A percentile compares a stretch with the other conserved stretches of the same genome.
phyloP scores from a whole-genome alignment of 2,113 vertebrate genomes.

The Aspidoscelis tigris region DNA sequence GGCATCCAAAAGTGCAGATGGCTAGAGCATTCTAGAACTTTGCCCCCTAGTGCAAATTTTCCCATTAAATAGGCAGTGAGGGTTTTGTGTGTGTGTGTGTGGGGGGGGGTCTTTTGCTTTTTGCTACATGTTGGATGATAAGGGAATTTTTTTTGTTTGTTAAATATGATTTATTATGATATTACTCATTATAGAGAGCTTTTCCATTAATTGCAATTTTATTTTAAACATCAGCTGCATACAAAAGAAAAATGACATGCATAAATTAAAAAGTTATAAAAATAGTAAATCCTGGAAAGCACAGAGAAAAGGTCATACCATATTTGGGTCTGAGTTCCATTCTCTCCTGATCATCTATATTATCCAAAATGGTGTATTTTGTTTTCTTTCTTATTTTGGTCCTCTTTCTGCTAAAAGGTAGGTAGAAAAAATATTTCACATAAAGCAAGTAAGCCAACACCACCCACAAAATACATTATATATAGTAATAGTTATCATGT shows the following conservation, averaged over 20 bases:
- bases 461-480: neutral
- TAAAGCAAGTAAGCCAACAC: neutral
- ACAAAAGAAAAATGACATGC: neutral
- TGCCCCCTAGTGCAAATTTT: too few relatives aligned
- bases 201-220: neutral
- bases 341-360: slow-evolving; percentile 92
- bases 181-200: neutral
- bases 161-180: neutral
- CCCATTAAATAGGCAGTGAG: too few relatives aligned
- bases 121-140: too few relatives aligned
- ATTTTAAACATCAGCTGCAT: neutral
- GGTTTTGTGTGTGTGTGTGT: too few relatives aligned
- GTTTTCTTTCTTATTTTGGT: slow-evolving; percentile 89
- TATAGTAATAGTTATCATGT: too few relatives aligned
- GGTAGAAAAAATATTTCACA: neutral
- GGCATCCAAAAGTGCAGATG: too few relatives aligned
- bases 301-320: slow-evolving; percentile 68
- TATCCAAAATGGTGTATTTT: slow-evolving; percentile 89
- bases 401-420: slow-evolving; percentile 77
- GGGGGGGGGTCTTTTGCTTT: too few relatives aligned
- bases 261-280: neutral
- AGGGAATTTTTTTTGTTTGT: too few relatives aligned
- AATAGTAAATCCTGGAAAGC: neutral
- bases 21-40: too few relatives aligned
- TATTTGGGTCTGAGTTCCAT: slow-evolving; percentile 90